Evolutionary conservation across 1,140 invertebrate species (phyloP), one percentile per base, ranked within the genome.

Genomic region (Temnothorax nylanderi): DNA sequence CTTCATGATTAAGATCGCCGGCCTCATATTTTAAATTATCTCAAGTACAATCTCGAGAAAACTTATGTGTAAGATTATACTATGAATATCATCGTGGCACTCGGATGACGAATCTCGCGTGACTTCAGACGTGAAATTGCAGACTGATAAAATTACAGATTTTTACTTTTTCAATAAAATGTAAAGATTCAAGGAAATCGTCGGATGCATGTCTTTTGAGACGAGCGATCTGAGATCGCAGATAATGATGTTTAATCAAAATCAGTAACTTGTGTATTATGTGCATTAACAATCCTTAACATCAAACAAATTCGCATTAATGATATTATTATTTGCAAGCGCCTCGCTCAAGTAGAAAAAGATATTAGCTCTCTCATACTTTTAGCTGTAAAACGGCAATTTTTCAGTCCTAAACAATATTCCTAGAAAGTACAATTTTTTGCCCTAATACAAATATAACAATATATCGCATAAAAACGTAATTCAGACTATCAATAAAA

Each of bases 261-360:
- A 87, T 91, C 82, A 91, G 84, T 86, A 90, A 91, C 64, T 80
- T 87, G 74, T 69, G 47, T 86, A 90, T 90, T 90, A 90, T 54
- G 54, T 64, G 18, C 60, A 62, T 90, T 81, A 87, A 89, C 88
- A 78, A 89, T 87, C 37, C 85, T 87, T 56, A 34, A 86, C 49
- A 56, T 58, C 26, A 76, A 86, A 65, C 18, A 56, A 26, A 81
- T 62, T 85, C 49, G 32, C 21, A n/a, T 67, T 84, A 85, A 89
- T 71, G 58, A 88, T 58, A 76, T 80, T 13, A 32, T 32, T 89
- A 80, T 81, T 49, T 18, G 74, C 74, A 76, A 86, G 69, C 60
- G 72, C 16, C 47, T 87, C 60, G 13, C 7, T 74, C 58, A 26
- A 56, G 78, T 89, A 87, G 44, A 89, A 87, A 89, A 85, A 69